phyloP scores from a whole-genome alignment of 2,113 vertebrate species.

The Cariama cristata region DNA sequence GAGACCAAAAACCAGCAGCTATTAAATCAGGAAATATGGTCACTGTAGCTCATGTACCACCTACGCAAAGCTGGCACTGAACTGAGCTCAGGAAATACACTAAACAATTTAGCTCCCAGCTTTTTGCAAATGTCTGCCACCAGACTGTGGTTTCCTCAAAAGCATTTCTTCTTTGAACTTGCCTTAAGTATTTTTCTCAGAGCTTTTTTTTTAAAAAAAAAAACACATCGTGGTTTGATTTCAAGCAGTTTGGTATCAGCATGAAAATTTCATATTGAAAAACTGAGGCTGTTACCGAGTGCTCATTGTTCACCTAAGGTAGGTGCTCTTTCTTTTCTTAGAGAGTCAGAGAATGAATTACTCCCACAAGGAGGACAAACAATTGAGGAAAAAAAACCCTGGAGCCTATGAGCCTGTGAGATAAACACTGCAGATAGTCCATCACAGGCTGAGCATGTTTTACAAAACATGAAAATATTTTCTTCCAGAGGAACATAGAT shows the following conservation, averaged over 20 bases:
- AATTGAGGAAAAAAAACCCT: background rate
- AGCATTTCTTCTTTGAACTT: constrained; percentile 54
- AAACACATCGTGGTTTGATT: background rate
- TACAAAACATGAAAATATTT: background rate
- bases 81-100: constrained; percentile 21
- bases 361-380: background rate
- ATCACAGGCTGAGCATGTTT: background rate
- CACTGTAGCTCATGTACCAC: constrained; percentile 12
- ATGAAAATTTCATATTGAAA: background rate
- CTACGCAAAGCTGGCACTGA: background rate
- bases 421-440: background rate
- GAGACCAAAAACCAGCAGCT: background rate
- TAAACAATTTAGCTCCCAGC: background rate
- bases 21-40: background rate
- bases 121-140: constrained; percentile 19
- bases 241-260: background rate
- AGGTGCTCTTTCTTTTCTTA: background rate
- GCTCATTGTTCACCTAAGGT: background rate
- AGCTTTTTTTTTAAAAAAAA: background rate
- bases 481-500: background rate
- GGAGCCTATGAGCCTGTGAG: background rate
- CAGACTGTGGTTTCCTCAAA: constrained; percentile 55
- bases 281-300: background rate
- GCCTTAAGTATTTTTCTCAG: background rate
- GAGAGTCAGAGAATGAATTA: background rate